Conservation (phyloP, 2,113 vertebrate species). For the Rhinogobius similis region DNA sequence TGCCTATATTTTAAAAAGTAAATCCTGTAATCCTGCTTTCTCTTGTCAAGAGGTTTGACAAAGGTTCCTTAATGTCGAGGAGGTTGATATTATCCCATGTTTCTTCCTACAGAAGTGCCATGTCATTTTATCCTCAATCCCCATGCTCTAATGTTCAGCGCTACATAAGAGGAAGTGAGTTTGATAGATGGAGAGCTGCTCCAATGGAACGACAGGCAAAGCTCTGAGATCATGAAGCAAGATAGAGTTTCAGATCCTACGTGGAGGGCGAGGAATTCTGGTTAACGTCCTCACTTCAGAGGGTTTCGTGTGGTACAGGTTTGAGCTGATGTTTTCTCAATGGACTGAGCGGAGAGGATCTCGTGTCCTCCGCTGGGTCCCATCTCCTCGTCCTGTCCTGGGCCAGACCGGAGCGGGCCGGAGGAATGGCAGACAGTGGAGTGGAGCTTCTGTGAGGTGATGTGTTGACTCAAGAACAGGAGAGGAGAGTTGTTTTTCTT, state of each 20-base stretch:
- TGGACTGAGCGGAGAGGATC: slow-evolving; percentile 30
- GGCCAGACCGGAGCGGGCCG: background rate
- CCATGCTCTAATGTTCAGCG: background rate
- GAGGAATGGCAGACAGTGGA: slow-evolving; percentile 22
- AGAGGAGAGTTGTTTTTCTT: slow-evolving; percentile 27
- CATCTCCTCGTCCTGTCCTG: slow-evolving; percentile 38
- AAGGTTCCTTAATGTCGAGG: background rate
- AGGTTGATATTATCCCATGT: background rate
- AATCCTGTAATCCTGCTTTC: too few relatives aligned
- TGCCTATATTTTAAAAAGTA: too few relatives aligned
- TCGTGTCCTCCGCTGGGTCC: slow-evolving; percentile 33
- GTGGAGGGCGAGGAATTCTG: slow-evolving; percentile 53
- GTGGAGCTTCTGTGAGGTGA: slow-evolving; percentile 48
- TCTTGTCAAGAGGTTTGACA: too few relatives aligned
- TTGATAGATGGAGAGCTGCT: slow-evolving; percentile 57
- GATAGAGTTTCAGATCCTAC: slow-evolving; percentile 66
- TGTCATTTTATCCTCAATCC: background rate
- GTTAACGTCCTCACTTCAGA: slow-evolving; percentile 59
- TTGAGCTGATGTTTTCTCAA: slow-evolving; percentile 31
- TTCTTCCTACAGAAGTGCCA: background rate
- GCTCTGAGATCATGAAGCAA: slow-evolving; percentile 63
- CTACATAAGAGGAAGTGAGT: slow-evolving; percentile 17
- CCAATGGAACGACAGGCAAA: slow-evolving; percentile 57
- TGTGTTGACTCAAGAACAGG: slow-evolving; percentile 50
- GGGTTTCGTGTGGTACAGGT: slow-evolving; percentile 28